Evolutionary conservation across 2,888 invertebrate genomes (phyloP), one percentile per base, ranked within the genome.

Genomic region (Clanis bilineata): DNA sequence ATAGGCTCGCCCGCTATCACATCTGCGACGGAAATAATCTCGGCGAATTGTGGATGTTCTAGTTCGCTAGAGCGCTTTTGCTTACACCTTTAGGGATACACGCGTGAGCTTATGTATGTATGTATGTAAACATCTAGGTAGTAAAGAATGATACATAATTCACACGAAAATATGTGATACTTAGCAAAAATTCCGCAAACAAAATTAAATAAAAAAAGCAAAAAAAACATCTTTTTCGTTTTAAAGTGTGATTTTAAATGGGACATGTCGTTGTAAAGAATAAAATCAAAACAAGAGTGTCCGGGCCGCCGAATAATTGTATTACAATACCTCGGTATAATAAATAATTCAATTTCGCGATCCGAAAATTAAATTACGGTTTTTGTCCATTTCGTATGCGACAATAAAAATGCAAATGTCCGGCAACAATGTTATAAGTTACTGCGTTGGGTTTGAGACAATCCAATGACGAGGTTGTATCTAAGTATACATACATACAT

Each of bases 381-480:
- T 80, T 83, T 83, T 79, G 80, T 81, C 83, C 86, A 81, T 81
- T 82, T 79, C 73, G 80, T 80, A 80, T 83, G 85, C 77, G 88
- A 90, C 89, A 88, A 88, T 91, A 91, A 90, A 90, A 87, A 91
- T 91, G 90, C 85, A 88, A 91, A 91, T 91, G 77, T 77, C 67
- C 66, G 57, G 73, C 83, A 86, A 86, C 83, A 79, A 87, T 76
- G 80, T 74, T 77, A 78, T 90, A 85, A 90, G 86, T 90, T 90
- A 90, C 82, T 77, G 77, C 75, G 71, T 71, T 61, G 41, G 58
- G 21, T 36, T 79, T 45, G 73, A 76, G 72, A 81, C 79, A 82
- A 78, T 80, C 75, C 65, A 58, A 68, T 71, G 76, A 68, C 70
- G 70, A 62, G 56, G 66, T 66, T 69, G 64, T 70, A 18, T 6